Percentiles rank a stretch among this genome's conserved stretches.
phyloP scores from a whole-genome alignment of 2,113 vertebrate species.

The Prochilodus magdalenae region DNA sequence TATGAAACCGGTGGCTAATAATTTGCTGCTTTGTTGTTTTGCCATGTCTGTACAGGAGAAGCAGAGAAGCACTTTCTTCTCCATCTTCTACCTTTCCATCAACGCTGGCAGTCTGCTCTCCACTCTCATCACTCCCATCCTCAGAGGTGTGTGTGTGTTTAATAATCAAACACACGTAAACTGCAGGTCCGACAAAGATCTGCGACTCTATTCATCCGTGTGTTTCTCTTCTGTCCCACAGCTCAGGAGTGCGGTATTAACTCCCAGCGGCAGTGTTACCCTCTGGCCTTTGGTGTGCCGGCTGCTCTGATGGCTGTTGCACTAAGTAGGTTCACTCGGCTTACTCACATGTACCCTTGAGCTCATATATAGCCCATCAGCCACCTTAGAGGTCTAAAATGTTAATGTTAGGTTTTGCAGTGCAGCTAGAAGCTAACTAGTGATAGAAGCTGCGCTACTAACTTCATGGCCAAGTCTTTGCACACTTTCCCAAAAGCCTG shows the following conservation, averaged over 20 bases:
- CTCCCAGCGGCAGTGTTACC: slow-evolving; percentile 83
- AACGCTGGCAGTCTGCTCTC: slow-evolving; percentile 94
- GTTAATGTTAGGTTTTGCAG: no score
- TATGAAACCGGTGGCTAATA: background rate
- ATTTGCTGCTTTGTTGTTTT: background rate
- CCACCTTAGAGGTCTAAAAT: no score
- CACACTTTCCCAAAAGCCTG: no score
- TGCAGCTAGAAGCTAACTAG: no score
- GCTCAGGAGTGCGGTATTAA: slow-evolving; percentile 87
- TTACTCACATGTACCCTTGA: no score
- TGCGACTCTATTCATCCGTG: slow-evolving; percentile 3
- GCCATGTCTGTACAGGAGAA: slow-evolving; percentile 81
- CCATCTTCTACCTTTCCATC: slow-evolving; percentile 94
- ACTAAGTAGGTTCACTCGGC: slow-evolving; percentile 79
- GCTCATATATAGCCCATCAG: no score
- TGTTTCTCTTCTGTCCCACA: slow-evolving; percentile 63
- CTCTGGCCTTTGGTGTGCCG: slow-evolving; percentile 94
- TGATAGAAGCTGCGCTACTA: no score
- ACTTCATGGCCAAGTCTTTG: no score
- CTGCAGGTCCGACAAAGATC: no score
- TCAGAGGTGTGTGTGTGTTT: slow-evolving; percentile 80
- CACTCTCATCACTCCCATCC: slow-evolving; percentile 88
- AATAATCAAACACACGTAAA: background rate
- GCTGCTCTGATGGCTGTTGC: slow-evolving; percentile 90
- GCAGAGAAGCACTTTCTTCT: slow-evolving; percentile 91